Conservation (phyloP, 2,888 invertebrate species). For the Polyploca ridens region DNA sequence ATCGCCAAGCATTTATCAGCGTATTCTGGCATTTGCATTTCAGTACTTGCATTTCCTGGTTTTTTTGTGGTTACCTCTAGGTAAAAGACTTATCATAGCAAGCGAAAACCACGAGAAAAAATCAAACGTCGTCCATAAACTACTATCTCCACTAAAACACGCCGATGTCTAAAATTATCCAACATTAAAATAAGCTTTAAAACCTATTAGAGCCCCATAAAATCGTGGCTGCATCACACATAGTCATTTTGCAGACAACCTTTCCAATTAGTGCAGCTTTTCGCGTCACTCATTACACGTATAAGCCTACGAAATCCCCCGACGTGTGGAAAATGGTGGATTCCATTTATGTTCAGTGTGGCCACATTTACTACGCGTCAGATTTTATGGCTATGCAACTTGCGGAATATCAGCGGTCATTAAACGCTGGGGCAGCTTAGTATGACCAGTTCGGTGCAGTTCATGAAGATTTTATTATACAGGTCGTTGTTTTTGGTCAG, state of each 20-base stretch:
- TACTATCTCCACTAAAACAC: too few relatives aligned
- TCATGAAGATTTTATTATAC: neutral
- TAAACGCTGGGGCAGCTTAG: neutral
- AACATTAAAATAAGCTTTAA: constrained; percentile 38
- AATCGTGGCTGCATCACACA: constrained; percentile 37
- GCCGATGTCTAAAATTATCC: neutral
- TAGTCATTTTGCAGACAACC: constrained; percentile 41
- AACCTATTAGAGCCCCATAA: neutral
- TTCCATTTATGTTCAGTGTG: neutral
- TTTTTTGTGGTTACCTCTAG: too few relatives aligned
- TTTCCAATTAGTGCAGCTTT: constrained; percentile 44
- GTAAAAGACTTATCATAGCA: too few relatives aligned
- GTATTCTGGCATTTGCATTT: too few relatives aligned
- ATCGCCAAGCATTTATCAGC: too few relatives aligned
- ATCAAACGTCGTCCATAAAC: neutral
- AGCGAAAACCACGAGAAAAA: too few relatives aligned
- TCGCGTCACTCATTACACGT: constrained; percentile 41
- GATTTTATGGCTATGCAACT: neutral
- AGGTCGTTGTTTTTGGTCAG: too few relatives aligned
- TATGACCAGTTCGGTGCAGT: neutral
- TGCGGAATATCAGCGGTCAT: neutral
- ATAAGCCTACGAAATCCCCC: constrained; percentile 38
- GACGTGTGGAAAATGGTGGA: constrained; percentile 25
- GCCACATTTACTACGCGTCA: neutral
- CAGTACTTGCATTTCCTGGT: too few relatives aligned